Base-by-base conservation (phyloP, 2,888 invertebrate species). In the Mechanitis messenoides region DNA sequence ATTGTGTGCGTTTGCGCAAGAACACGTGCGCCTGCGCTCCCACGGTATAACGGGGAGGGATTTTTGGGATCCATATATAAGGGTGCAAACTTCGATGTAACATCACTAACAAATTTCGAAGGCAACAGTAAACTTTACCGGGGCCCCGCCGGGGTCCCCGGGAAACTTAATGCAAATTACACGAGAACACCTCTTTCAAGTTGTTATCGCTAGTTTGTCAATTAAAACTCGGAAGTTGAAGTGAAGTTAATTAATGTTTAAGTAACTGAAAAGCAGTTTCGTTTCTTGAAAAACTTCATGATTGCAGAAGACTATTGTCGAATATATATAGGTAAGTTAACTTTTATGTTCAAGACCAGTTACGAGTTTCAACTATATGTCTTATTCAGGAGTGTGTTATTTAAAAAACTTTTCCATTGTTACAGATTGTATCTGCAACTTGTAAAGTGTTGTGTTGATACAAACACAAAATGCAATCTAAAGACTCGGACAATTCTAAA, bases 1-100 rank as follows among this genome's bases (percentile, higher is more conserved):
- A 83, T 89, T 88, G 88, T 89, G 71, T 82, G 84, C 83, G 83
- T 74, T 80, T 84, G 73, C 87, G 87, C 85, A 87, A 87, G 84
- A 67, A 79, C 87, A 87, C 87, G 87, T 87, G 88, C 84, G 84
- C 78, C 31, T 57, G 71, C 77, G 83, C 75, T 89, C 89, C 84
- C 90, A 89, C 90, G 89, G 85, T 80, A 68, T 63, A 67, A 68
- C 64, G 73, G 80, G 80, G 74, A 83, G 79, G 81, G 81, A 76
- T 72, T 64, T 77, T 75, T 71, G 73, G 82, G 81, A 83, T 56
- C 62, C 77, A 74, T 83, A 85, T 87, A 87, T 87, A 87, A 78
- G 77, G 77, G 70, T 73, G 63, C 53, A 55, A 57, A 55, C 55
- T 61, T 63, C 59, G 62, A 61, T 61, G 60, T 45, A 69, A 75